Evolutionary conservation across 2,888 invertebrate genomes (phyloP), one percentile per base, ranked within the genome.

Genomic region (Eristalis intricaria): DNA sequence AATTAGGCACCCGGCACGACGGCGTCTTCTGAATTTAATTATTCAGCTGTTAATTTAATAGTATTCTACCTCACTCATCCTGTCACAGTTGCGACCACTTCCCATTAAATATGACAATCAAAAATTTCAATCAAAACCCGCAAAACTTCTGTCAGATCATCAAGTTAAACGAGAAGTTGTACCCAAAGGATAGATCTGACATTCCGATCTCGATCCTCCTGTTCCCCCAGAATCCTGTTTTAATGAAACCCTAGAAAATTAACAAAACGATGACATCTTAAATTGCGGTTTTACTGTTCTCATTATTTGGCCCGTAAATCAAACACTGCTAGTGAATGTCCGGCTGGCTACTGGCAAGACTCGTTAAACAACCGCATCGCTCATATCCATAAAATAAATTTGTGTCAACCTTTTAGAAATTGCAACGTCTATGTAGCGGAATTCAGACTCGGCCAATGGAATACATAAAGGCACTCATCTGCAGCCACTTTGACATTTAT

Each of bases 401-500:
- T n/a, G 32, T 35, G 35, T 64, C 19, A 32, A 35, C 35, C 19
- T 29, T 65, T 22, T 13, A 19, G n/a, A 65, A 65, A 38, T n/a
- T 65, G 22, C 64, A 65, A 13, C 11, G 35, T 65, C 29, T 22
- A 32, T 32, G 32, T 8, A 65, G 13, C 65, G 13, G n/a, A 10
- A 50, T 56, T 22, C 22, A 5, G n/a, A n/a, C n/a, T 43, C 7
- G 32, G 10, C 8, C 32, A 32, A 26, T 23, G 26, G 29, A 38
- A 65, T 22, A 40, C 35, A 75, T 58, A 58, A 23, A 58, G 15
- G 61, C 43, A 63, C 43, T 68, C 40, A 58, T n/a, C 58, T 50
- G 8, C 10, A 26, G 32, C 38, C 29, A 43, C 69, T 70, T 78
- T 78, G 78, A 70, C 78, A 63, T 78, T 78, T 78, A 70, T 66